Evolutionary conservation across 2,113 vertebrate species (phyloP).

Genomic region (Neolamprologus hecqui): DNA sequence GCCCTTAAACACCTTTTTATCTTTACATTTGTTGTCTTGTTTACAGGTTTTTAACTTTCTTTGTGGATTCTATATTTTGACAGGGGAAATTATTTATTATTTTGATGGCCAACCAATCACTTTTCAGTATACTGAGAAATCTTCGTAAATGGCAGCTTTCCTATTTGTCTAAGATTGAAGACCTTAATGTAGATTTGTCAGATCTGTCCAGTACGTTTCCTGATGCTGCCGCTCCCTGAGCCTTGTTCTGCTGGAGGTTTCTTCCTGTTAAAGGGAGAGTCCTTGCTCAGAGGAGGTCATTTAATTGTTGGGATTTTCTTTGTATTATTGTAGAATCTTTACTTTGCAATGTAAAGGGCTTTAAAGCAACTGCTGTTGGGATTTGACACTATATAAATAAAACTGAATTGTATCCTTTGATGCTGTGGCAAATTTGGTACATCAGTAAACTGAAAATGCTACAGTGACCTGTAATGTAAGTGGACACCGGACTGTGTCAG

Average conservation of each 20-base stretch:
- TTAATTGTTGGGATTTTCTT: background rate
- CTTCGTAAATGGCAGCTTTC: background rate
- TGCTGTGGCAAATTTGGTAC: background rate
- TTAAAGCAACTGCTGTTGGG: background rate
- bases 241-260: background rate
- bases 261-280: background rate
- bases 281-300: background rate
- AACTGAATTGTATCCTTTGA: background rate
- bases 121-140: background rate
- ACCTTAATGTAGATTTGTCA: background rate
- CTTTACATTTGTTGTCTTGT: background rate
- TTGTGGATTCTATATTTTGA: background rate
- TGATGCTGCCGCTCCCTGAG: background rate
- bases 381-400: background rate
- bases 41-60: background rate
- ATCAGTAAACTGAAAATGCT: background rate
- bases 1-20: background rate
- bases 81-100: accelerated
- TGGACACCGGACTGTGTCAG: background rate
- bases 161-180: background rate
- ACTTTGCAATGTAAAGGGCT: background rate
- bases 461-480: background rate
- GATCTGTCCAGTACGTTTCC: background rate
- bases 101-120: background rate
- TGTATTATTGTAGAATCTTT: background rate